Percentiles rank a stretch among this genome's conserved stretches.
These are phyloP conservation scores for Drosophila emarginata DNA, from an alignment of 2,888 invertebrate species.

Conservation along the genomic window DNA sequence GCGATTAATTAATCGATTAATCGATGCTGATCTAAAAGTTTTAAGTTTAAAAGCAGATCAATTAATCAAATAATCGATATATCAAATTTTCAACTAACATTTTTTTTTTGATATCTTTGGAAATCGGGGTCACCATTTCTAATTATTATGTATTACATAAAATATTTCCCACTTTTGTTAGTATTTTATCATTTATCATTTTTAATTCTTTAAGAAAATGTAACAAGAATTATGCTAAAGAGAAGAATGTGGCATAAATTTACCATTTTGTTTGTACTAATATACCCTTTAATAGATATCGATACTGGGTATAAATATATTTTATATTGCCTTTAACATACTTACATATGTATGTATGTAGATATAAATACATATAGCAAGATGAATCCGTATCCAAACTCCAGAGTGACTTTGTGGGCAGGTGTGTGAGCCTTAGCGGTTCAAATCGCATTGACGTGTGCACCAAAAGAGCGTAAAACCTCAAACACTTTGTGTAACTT, in stretches of 20 bases:
- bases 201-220: too few species aligned
- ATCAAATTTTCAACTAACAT: too few species aligned
- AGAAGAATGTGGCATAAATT: too few species aligned
- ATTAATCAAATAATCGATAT: not conserved
- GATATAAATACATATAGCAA: too few species aligned
- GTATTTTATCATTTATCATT: too few species aligned
- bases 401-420: conserved; percentile 23
- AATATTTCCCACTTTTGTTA: too few species aligned
- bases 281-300: not conserved
- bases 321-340: conserved; percentile 9
- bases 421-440: conserved; percentile 69
- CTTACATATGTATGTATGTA: conserved; percentile 31
- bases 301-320: not conserved
- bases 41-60: not conserved
- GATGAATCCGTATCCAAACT: not conserved
- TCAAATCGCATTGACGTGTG: conserved; percentile 70
- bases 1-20: not conserved
- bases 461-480: conserved; percentile 72
- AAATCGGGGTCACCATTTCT: too few species aligned
- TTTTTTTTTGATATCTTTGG: too few species aligned
- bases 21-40: not conserved
- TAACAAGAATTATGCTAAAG: too few species aligned
- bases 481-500: conserved; percentile 72
- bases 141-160: too few species aligned
- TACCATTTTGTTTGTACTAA: too few species aligned